Evolutionary conservation across 2,888 invertebrate genomes (phyloP), one percentile per base, ranked within the genome.

Genomic region (Dryomyza anilis): DNA sequence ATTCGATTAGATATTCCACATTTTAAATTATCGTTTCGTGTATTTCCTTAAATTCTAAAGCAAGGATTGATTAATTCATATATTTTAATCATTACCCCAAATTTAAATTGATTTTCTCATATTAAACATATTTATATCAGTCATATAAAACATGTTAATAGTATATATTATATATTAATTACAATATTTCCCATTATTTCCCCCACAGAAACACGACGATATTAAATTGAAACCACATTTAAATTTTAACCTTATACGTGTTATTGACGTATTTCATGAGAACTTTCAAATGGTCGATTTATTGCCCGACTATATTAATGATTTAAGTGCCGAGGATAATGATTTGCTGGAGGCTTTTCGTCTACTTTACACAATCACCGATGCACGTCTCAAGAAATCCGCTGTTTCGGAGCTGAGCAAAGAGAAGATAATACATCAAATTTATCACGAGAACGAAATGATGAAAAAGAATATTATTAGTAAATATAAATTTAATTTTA

Each of bases 381-480:
- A 72, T 19, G 61, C 69, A n/a, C 69, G 72, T 10, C 56, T 75
- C 5, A 68, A 67, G n/a, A 73, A 71, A 33, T 69, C 72, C 0
- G 74, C 73, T 0, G 58, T 68, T 30, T 66, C 68, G 1, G 73
- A 73, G 66, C 56, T 73, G 33, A 62, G 57, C 14, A 72, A 68
- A 25, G 74, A 75, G 57, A 73, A 71, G 61, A 64, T 64, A 36
- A 65, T 73, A 14, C 73, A 75, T 65, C 65, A 71, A 50, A 61
- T 73, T n/a, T 71, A 63, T 60, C 72, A 72, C 66, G 71, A 73
- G 59, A 74, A 73, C 66, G 70, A 73, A 50, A 64, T 50, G 19
- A 29, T 70, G 30, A 70, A 72, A 52, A 71, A 56, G 25, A 70
- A 69, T 64, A 72, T 74, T 56, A 43, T 60, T 53, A 69, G 75